These are phyloP conservation scores for Tapirus indicus DNA, from an alignment of 2,797 vertebrate genomes.

Conservation along the genomic window DNA sequence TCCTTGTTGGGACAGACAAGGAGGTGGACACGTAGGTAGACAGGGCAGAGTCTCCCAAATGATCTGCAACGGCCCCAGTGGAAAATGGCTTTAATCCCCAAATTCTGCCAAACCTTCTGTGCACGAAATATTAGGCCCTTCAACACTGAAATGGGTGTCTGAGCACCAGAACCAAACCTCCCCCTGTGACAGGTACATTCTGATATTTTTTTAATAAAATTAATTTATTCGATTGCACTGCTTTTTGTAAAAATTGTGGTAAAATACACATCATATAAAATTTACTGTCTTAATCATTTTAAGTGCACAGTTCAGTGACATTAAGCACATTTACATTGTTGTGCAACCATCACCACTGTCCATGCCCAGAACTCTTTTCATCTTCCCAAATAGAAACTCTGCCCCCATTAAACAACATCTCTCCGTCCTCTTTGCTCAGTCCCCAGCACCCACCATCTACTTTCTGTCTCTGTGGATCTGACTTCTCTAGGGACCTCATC, in stretches of 20 bases:
- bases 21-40: too few relatives aligned
- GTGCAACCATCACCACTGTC: fast-evolving
- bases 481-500: not conserved
- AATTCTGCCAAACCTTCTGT: too few relatives aligned
- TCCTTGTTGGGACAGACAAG: not conserved
- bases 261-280: not conserved
- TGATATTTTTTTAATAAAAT: not conserved
- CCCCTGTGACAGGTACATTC: not conserved
- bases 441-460: too few relatives aligned
- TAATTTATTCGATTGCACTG: too few relatives aligned
- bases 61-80: fast-evolving
- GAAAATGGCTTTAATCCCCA: too few relatives aligned
- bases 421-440: fast-evolving
- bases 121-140: not conserved
- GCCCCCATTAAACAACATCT: too few relatives aligned
- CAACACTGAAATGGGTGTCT: too few relatives aligned
- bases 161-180: not conserved
- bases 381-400: not conserved
- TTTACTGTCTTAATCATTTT: not conserved
- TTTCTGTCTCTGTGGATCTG: not conserved
- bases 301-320: not conserved
- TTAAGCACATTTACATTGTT: not conserved
- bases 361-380: not conserved
- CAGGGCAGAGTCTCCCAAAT: fast-evolving
- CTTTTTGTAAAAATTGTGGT: not conserved